phyloP scores from a whole-genome alignment of 1,140 invertebrate species.

The Drosophila pectinifera region DNA sequence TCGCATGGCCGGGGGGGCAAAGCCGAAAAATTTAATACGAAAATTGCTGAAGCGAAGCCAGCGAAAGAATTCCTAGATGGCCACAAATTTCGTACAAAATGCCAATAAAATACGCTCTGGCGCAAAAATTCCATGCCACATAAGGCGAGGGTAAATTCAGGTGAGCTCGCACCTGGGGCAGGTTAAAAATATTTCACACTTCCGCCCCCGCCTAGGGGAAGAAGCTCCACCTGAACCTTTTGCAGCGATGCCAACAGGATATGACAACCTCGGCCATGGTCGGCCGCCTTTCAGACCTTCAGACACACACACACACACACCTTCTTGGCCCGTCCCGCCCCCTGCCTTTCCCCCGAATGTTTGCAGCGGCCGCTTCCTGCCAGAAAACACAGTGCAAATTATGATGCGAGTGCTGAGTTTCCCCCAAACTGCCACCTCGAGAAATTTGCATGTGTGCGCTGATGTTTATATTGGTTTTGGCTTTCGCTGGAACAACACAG shows the following conservation, averaged over 20 bases:
- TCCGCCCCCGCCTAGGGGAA: constrained; percentile 35
- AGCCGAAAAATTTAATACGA: constrained; percentile 51
- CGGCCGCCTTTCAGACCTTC: constrained; percentile 1
- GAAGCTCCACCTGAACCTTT: constrained; percentile 42
- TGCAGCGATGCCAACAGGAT: constrained; percentile 73
- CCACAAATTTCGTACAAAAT: constrained; percentile 75
- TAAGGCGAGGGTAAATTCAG: constrained; percentile 51
- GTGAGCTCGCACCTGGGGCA: constrained; percentile 14
- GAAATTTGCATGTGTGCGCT: constrained; percentile 28
- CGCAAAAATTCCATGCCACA: constrained; percentile 72
- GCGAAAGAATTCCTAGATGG: constrained; percentile 56
- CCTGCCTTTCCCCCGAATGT: constrained; percentile 42
- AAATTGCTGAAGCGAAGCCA: constrained; percentile 40
- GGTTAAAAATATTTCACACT: constrained; percentile 76
- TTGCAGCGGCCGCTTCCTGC: constrained; percentile 64
- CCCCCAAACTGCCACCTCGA: constrained; percentile 49
- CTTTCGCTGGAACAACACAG: constrained; percentile 11
- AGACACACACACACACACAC: not conserved
- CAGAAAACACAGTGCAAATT: constrained; percentile 62
- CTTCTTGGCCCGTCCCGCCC: constrained; percentile 3
- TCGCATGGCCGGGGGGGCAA: not conserved
- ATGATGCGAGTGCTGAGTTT: constrained; percentile 44
- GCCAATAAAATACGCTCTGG: constrained; percentile 77
- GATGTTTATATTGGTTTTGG: constrained; percentile 38
- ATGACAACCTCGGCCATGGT: constrained; percentile 66